Evolutionary conservation across 2,888 invertebrate species (phyloP), one percentile per base, ranked within the genome.

Genomic region (Agelastica alni): DNA sequence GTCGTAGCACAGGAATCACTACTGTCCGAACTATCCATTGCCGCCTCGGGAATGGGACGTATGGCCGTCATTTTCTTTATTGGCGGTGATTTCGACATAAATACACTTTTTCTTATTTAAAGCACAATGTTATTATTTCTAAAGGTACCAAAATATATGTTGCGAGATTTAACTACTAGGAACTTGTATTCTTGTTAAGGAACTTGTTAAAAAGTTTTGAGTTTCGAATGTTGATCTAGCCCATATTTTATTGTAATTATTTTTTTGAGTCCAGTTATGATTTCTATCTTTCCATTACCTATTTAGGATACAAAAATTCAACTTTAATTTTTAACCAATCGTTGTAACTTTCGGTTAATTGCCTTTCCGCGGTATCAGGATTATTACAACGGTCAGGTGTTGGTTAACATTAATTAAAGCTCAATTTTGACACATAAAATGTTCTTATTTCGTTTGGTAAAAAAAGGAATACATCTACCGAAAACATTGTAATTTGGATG

Each of bases 11-110:
- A 75, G 31, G 75, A 75, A 58, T 76, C 75, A 59, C 74, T 75
- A 34, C 76, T 76, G 57, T 76, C 76, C 36, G 74, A 74, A 59
- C 73, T 75, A 34, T 76, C 75, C 69, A 75, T 66, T 30, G 66
- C 68, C 20, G 75, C 74, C 47, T 73, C 73, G 6, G 70, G 69
- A 12, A 70, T 69, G 9, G 68, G 67, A n/a, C 75, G 66, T 14
- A 75, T 70, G 13, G 71, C 69, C 37, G 75, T 72, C 75, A 75
- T 75, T 53, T 64, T 69, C 42, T 47, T 53, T 12, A 44, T 32
- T 17, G 46, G 44, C 12, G 42, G 53, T 51, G 48, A 48, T 12
- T 53, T 52, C 51, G 61, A 55, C 59, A 61, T 62, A 56, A 52
- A 60, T 47, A 43, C 49, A 53, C 39, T 37, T 22, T 53, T 45